Evolutionary conservation across 2,113 vertebrate genomes (phyloP).

Genomic region (Syrmaticus mikado): DNA sequence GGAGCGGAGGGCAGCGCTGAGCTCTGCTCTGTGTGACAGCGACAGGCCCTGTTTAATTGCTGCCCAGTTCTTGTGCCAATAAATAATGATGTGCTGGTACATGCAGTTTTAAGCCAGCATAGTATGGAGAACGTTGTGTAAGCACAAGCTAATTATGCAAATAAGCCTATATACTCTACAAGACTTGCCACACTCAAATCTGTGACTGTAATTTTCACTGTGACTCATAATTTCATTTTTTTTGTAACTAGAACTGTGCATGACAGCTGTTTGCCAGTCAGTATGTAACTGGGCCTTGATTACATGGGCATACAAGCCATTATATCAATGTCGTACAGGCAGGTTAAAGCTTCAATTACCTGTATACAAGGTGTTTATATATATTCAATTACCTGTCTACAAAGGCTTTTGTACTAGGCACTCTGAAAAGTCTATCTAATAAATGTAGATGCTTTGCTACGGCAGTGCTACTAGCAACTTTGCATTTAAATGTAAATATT

Average conservation of each 20-base stretch:
- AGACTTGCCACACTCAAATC: neutral
- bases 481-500: neutral
- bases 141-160: neutral
- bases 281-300: neutral
- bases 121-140: neutral
- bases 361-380: no score
- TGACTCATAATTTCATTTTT: neutral
- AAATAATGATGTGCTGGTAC: neutral
- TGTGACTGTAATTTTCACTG: neutral
- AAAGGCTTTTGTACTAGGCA: neutral
- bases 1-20: no score
- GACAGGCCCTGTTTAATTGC: neutral
- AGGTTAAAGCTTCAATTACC: neutral
- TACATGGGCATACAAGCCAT: neutral
- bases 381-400: neutral
- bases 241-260: neutral
- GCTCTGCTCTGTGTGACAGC: no score
- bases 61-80: neutral
- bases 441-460: neutral
- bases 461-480: neutral
- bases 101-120: neutral
- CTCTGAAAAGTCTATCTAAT: neutral
- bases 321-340: no score
- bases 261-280: neutral
- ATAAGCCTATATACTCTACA: neutral